Conservation (phyloP, 2,888 invertebrate genomes). For the Amblyteles armatorius region DNA sequence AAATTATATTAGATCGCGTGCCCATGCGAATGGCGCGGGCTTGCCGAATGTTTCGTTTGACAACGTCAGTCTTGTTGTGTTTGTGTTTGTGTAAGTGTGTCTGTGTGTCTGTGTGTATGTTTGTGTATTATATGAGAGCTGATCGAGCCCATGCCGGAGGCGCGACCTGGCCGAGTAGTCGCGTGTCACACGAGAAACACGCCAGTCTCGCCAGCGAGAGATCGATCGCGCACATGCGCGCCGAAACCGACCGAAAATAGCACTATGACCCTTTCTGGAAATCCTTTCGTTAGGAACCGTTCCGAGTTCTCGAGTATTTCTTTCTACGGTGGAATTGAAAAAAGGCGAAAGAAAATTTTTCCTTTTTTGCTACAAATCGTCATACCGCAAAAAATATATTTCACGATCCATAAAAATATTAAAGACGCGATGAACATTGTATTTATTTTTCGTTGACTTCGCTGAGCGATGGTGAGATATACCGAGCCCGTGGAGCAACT, state of each 20-base stretch:
- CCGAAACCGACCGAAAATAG: constrained; percentile 53
- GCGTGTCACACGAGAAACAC: constrained; percentile 49
- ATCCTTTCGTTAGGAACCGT: constrained; percentile 29
- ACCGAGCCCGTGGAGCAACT: background rate
- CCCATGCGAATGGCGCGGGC: constrained; percentile 53
- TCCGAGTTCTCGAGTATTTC: background rate
- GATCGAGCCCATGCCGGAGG: constrained; percentile 47
- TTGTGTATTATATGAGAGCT: constrained; percentile 46
- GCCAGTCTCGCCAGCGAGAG: constrained; percentile 43
- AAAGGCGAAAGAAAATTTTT: background rate
- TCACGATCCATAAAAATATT: background rate
- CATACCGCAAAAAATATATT: background rate
- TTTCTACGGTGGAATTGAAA: background rate
- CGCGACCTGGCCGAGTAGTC: constrained; percentile 40
- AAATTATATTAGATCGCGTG: constrained; percentile 64
- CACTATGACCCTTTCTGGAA: constrained; percentile 45
- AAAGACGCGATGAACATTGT: background rate
- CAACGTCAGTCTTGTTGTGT: constrained; percentile 67
- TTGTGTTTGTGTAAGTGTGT: constrained; percentile 35
- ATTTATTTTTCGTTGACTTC: background rate
- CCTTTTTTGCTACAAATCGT: background rate
- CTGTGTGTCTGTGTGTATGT: constrained; percentile 32
- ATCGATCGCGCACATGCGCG: constrained; percentile 60
- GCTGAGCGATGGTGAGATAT: background rate
- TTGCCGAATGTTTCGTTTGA: constrained; percentile 69